Percentiles rank a stretch among this genome's conserved stretches.
Conservation (phyloP, 2,113 vertebrate genomes). For the Phaethon lepturus region DNA sequence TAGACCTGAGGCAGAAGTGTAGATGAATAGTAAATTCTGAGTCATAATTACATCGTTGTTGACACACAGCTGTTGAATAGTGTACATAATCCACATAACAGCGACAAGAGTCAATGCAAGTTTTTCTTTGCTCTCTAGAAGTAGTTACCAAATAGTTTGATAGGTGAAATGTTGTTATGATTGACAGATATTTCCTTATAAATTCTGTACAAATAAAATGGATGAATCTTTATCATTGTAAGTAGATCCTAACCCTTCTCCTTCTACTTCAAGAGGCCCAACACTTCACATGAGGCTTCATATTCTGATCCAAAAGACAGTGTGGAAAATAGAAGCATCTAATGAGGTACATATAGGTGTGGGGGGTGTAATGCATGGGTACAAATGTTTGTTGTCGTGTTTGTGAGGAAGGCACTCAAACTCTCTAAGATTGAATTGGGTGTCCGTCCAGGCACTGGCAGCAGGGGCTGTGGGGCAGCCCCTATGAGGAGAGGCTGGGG, state of each 20-base stretch:
- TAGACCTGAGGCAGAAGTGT: background rate
- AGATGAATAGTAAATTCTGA: background rate
- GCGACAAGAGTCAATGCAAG: background rate
- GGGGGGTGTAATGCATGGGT: background rate
- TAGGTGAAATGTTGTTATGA: background rate
- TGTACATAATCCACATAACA: background rate
- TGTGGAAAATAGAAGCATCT: background rate
- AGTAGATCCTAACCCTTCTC: background rate
- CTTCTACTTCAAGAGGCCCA: background rate
- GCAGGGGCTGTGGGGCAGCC: rapidly evolving
- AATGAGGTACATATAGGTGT: background rate
- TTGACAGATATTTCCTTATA: background rate
- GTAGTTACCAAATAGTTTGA: background rate
- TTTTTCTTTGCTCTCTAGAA: background rate
- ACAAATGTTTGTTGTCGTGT: background rate
- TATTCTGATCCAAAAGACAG: background rate
- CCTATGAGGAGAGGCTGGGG: background rate
- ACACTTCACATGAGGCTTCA: background rate
- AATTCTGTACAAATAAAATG: background rate
- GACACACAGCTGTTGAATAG: background rate
- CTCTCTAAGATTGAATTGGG: background rate
- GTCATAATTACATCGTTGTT: background rate
- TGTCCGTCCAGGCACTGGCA: rapidly evolving
- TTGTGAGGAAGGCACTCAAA: background rate
- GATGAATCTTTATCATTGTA: background rate